Conservation (phyloP, 2,113 vertebrate species). For the Erpornis zantholeuca region DNA sequence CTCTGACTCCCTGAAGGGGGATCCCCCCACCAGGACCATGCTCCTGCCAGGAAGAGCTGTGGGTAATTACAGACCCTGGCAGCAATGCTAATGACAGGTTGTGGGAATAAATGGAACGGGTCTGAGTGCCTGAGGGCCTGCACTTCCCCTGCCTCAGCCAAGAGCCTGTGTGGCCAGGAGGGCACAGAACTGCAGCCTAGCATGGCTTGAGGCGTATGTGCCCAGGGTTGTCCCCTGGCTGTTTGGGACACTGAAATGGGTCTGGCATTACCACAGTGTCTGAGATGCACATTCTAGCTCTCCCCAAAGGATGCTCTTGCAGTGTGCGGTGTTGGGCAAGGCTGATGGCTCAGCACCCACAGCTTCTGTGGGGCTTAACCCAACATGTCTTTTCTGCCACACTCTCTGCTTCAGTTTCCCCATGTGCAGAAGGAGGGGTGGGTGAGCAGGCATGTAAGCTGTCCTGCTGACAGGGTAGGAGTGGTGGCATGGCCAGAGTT, state of each 20-base stretch:
- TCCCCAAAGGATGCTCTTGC: neutral
- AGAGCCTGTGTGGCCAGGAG: neutral
- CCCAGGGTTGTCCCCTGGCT: neutral
- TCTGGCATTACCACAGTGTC: neutral
- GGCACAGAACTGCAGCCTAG: neutral
- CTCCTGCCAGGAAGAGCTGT: neutral
- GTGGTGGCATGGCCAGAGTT: neutral
- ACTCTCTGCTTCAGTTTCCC: neutral
- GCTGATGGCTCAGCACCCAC: neutral
- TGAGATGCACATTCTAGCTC: neutral
- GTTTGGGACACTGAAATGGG: neutral
- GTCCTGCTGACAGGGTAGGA: neutral
- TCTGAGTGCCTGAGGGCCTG: neutral
- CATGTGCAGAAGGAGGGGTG: neutral
- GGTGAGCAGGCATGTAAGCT: rapidly evolving
- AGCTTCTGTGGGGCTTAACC: neutral
- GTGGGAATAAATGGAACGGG: neutral
- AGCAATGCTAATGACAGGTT: neutral
- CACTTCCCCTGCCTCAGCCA: neutral
- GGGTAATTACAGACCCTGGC: neutral
- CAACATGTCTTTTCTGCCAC: neutral
- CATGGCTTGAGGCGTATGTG: neutral
- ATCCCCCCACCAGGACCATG: neutral
- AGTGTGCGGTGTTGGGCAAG: neutral
- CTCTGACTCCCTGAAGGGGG: neutral